These are phyloP conservation scores for Echeneis naucrates DNA, from an alignment of 2,797 vertebrate species.

Conservation along the genomic window DNA sequence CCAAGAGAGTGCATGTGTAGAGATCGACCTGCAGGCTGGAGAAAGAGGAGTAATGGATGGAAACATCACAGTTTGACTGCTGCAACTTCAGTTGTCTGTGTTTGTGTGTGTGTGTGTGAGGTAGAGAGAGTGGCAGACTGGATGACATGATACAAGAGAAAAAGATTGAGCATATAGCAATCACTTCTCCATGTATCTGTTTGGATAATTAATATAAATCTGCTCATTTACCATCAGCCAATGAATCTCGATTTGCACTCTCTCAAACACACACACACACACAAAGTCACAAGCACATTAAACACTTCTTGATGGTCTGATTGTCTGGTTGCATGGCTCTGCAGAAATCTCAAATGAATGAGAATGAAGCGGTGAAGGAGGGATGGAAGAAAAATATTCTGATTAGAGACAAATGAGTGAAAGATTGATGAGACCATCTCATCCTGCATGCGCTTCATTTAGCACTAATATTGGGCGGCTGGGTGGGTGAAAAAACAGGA, in stretches of 20 bases:
- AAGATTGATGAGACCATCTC: conserved; percentile 70
- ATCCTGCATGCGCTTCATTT: conserved; percentile 63
- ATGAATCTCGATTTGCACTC: conserved; percentile 71
- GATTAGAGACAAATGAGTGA: conserved; percentile 73
- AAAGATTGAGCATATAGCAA: conserved; percentile 64
- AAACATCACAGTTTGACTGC: not conserved
- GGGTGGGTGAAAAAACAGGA: conserved; percentile 35
- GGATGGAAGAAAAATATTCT: conserved; percentile 67
- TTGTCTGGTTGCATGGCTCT: conserved; percentile 66
- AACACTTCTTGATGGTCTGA: conserved; percentile 68
- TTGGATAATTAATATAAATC: conserved; percentile 81
- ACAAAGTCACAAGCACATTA: conserved; percentile 45
- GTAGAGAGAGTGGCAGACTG: conserved; percentile 28
- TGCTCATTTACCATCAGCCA: conserved; percentile 75
- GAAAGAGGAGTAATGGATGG: not conserved
- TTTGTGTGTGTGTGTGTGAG: not conserved
- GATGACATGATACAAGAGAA: conserved; percentile 23
- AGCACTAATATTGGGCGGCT: conserved; percentile 25
- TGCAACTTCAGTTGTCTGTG: not conserved
- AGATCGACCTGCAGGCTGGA: not conserved
- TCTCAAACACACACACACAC: conserved; percentile 32
- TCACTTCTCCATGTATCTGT: conserved; percentile 71
- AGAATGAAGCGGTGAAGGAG: conserved; percentile 66
- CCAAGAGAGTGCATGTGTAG: not conserved
- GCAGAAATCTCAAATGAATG: conserved; percentile 75